These are phyloP conservation scores for Lasioglossum vierecki DNA, from an alignment of 2,888 invertebrate genomes.

Conservation along the genomic window DNA sequence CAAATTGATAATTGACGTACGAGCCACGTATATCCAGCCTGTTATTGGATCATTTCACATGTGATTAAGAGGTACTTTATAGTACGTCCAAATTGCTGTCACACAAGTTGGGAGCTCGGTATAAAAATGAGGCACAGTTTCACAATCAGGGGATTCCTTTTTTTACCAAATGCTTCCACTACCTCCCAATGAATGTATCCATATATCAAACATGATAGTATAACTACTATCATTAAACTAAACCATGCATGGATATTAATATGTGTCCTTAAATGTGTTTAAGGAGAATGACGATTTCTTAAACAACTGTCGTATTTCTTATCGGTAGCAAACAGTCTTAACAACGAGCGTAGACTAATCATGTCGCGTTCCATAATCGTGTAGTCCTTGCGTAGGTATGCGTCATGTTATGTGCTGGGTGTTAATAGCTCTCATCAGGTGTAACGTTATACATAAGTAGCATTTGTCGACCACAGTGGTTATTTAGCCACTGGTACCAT, in stretches of 20 bases:
- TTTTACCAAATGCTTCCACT: slow-evolving; percentile 79
- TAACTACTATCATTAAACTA: slow-evolving; percentile 80
- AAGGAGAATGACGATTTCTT: slow-evolving; percentile 77
- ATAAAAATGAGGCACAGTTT: slow-evolving; percentile 83
- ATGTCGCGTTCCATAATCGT: slow-evolving; percentile 81
- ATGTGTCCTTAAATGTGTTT: slow-evolving; percentile 81
- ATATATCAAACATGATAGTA: slow-evolving; percentile 79
- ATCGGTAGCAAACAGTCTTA: slow-evolving; percentile 83
- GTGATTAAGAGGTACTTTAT: slow-evolving; percentile 66
- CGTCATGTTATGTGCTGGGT: slow-evolving; percentile 82
- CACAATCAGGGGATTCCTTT: slow-evolving; percentile 79
- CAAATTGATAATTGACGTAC: slow-evolving; percentile 76
- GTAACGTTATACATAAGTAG: slow-evolving; percentile 73
- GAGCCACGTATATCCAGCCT: slow-evolving; percentile 73
- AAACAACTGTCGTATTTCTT: slow-evolving; percentile 80
- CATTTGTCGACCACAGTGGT: slow-evolving; percentile 63
- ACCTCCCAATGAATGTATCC: slow-evolving; percentile 83
- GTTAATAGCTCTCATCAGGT: slow-evolving; percentile 78
- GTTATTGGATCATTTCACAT: slow-evolving; percentile 71
- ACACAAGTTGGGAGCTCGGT: slow-evolving; percentile 79
- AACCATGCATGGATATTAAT: slow-evolving; percentile 83
- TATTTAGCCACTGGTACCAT: slow-evolving; percentile 86
- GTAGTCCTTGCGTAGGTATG: slow-evolving; percentile 82
- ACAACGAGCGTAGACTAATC: slow-evolving; percentile 83
- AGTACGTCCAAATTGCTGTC: slow-evolving; percentile 71